Percentiles rank a stretch among this genome's conserved stretches.
Conservation (phyloP, 2,797 vertebrate species). For the Gila robusta region DNA sequence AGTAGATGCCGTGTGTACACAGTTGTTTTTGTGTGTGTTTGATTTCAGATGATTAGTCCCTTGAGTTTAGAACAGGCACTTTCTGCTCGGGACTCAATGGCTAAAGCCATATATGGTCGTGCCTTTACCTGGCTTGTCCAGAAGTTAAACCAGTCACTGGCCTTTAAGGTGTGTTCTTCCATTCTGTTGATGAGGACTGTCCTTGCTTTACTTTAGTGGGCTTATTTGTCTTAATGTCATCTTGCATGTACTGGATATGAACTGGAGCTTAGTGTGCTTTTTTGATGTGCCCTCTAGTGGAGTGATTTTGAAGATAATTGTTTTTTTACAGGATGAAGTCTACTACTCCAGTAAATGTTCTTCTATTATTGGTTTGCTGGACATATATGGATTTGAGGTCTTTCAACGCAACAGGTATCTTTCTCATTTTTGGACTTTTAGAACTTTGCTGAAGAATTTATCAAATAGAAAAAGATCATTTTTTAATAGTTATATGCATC, state of each 20-base stretch:
- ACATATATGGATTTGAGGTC: conserved; percentile 98
- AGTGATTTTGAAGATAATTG: background rate
- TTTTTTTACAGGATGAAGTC: conserved; percentile 82
- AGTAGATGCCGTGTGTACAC: background rate
- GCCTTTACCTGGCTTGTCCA: conserved; percentile 95
- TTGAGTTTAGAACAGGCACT: conserved; percentile 93
- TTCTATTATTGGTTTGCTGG: conserved; percentile 92
- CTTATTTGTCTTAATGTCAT: background rate
- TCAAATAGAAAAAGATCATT: background rate
- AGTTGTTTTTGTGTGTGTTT: conserved; percentile 37
- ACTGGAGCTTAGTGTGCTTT: conserved; percentile 15
- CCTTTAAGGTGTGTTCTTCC: conserved; percentile 45
- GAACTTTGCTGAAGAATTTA: no score
- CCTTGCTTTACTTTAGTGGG: background rate
- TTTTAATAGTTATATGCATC: background rate
- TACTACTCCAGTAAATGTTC: conserved; percentile 85
- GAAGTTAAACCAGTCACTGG: conserved; percentile 86
- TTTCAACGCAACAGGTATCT: conserved; percentile 95
- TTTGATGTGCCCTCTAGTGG: conserved; percentile 39
- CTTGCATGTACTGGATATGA: background rate
- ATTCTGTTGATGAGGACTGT: background rate
- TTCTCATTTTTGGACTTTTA: background rate
- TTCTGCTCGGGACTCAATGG: conserved; percentile 89
- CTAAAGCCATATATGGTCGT: conserved; percentile 92
- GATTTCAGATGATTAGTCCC: conserved; percentile 89